Evolutionary conservation across 2,113 vertebrate genomes (phyloP), one percentile per base, ranked within the genome.

Genomic region (Ardeotis arabs): DNA sequence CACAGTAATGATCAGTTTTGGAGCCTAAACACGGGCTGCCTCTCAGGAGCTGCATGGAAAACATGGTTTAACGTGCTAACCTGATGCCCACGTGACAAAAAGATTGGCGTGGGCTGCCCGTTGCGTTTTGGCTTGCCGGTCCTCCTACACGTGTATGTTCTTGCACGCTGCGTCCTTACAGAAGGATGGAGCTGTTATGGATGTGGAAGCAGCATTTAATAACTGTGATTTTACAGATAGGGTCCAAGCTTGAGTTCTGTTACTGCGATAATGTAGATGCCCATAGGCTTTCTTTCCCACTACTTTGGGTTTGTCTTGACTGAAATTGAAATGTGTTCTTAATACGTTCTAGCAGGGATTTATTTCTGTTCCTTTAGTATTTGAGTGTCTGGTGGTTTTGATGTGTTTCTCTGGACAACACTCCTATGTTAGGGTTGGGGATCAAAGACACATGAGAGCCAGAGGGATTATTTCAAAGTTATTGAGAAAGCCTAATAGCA

Each of bases 1-100:
- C 94, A 87, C 79, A 84, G 39, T 92, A 97, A 93, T 84, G 83
- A 94, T 90, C 88, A 73, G 60, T 29, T 92, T 92, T 90, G 90
- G 86, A 92, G 66, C 64, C 47, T 67, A 45, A 90, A 86, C 72
- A 63, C 66, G 64, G 84, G 56, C 68, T 67, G 29, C 62, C 12
- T 67, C 60, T 74, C 75, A 78, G 72, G 66, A 91, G 56, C 39
- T 81, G 35, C 41, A 9, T 84, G 80, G 90, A 84, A 91, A 92
- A 84, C 78, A 79, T n/a, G 58, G 27, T 8, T 31, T 45, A 64
- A 89, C 35, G 49, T 93, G 83, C 47, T 81, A 75, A 75, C 24
- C 7, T 88, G 87, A 39, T 67, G 49, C 31, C 76, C 80, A 60
- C 0, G 1, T 93, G 93, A 84, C 45, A 68, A 22, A 75, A 84